Evolutionary conservation across 2,888 invertebrate genomes (phyloP), one percentile per base, ranked within the genome.

Genomic region (Epirrhoe tristata): DNA sequence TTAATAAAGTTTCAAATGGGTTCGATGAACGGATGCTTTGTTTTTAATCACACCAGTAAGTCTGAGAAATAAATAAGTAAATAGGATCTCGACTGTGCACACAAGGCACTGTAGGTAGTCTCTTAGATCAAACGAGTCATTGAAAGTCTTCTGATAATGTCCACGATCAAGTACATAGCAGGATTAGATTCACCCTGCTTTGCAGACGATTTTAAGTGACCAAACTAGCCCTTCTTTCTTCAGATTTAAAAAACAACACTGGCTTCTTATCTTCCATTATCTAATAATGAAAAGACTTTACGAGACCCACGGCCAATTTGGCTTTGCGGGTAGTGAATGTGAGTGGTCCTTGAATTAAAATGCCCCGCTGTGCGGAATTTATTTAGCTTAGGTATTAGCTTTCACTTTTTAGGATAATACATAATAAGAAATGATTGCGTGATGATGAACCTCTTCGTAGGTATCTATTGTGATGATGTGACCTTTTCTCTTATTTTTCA

Each of bases 301-400:
- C 50, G 65, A 58, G 58, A 48, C 61, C 57, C 16, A 39, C 36
- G 63, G 63, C 66, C 63, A 61, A 67, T 72, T 72, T 58, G 59
- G 63, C 64, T 57, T 51, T 46, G 68, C 46, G 53, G 63, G 66
- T 60, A 74, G 67, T 70, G 69, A 73, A 73, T 71, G 63, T 65
- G 60, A 69, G 66, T 62, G 69, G 63, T 59, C 50, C 66, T 72
- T 63, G 63, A 69, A 67, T 64, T 65, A 69, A 63, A 63, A 63
- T 64, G 69, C 62, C 65, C 46, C 58, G 62, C 12, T 36, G 58
- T 48, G 57, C 48, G 39, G 66, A 67, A 66, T 71, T 74, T 70
- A 74, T 74, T 69, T 52, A 46, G 59, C 52, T 12, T 31, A 46
- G 59, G 59, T n/a, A n/a, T n/a, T n/a, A 59, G 54, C 36, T 31